Evolutionary conservation across 2,113 vertebrate genomes (phyloP).

Genomic region (Motacilla alba): DNA sequence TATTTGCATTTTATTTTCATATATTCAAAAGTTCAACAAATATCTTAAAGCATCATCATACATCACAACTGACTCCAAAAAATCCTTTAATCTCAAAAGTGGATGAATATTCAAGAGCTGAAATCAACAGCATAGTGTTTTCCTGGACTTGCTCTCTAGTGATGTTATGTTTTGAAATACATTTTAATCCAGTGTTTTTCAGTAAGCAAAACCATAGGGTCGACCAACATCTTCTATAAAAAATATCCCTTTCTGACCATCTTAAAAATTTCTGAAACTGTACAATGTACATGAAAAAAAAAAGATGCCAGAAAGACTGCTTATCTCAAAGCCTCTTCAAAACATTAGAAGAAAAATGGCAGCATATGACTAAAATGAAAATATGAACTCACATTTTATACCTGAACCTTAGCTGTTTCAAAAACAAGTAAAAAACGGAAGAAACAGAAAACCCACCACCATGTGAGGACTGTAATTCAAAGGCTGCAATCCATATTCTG

Average conservation of each 20-base stretch:
- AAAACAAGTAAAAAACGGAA: not conserved
- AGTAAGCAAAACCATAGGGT: not conserved
- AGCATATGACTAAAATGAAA: not conserved
- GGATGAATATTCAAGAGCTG: not conserved
- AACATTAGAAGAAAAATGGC: not conserved
- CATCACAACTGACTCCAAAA: not conserved
- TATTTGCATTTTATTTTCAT: conserved; percentile 34
- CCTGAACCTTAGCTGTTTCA: not conserved
- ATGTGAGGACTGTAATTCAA: not conserved
- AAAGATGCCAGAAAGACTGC: not conserved
- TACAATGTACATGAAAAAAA: not conserved
- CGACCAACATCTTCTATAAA: not conserved
- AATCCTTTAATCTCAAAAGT: not conserved
- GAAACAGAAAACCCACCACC: not conserved
- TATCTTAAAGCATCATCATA: not conserved
- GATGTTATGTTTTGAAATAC: not conserved
- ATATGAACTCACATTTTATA: not conserved
- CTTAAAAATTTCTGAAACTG: not conserved
- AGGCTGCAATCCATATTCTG: not conserved
- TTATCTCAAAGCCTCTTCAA: not conserved
- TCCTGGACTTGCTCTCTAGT: not conserved
- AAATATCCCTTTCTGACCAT: not conserved
- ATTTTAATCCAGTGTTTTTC: not conserved
- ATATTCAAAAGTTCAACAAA: not conserved
- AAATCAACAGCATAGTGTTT: not conserved